phyloP scores from a whole-genome alignment of 2,113 vertebrate genomes.

The Labeo catla region DNA sequence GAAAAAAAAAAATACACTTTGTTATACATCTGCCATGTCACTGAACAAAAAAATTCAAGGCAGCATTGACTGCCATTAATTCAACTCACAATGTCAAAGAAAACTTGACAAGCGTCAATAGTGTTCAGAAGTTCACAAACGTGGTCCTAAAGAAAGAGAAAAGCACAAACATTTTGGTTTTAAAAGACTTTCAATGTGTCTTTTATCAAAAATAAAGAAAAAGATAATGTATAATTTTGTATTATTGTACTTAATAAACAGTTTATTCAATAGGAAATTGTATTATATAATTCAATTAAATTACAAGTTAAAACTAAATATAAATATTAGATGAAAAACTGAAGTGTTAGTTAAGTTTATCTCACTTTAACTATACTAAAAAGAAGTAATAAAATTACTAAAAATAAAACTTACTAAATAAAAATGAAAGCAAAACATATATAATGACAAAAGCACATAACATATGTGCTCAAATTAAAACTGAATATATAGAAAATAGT shows the following conservation, averaged over 20 bases:
- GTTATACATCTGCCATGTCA: not conserved
- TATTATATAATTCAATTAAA: not conserved
- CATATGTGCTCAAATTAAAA: not conserved
- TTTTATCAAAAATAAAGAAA: not conserved
- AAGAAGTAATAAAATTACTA: not conserved
- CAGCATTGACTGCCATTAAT: not conserved
- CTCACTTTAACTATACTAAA: not conserved
- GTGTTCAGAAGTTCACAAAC: conserved; percentile 98
- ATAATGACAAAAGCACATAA: too few relatives aligned
- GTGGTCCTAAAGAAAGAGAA: conserved; percentile 81
- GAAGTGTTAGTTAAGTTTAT: not conserved
- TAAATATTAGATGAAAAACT: not conserved
- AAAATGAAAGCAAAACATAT: not conserved
- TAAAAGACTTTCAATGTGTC: not conserved
- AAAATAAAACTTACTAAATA: not conserved
- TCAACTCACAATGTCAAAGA: conserved; percentile 97
- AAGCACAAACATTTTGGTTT: not conserved
- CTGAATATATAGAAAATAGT: not conserved
- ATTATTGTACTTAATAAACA: not conserved
- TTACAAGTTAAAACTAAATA: not conserved
- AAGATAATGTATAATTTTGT: not conserved
- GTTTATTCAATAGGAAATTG: not conserved
- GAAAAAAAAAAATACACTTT: conserved; percentile 12
- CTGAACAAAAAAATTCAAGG: not conserved
- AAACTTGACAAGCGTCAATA: conserved; percentile 97